These are phyloP conservation scores for Carduelis carduelis DNA, from an alignment of 2,797 vertebrate species.

Conservation along the genomic window DNA sequence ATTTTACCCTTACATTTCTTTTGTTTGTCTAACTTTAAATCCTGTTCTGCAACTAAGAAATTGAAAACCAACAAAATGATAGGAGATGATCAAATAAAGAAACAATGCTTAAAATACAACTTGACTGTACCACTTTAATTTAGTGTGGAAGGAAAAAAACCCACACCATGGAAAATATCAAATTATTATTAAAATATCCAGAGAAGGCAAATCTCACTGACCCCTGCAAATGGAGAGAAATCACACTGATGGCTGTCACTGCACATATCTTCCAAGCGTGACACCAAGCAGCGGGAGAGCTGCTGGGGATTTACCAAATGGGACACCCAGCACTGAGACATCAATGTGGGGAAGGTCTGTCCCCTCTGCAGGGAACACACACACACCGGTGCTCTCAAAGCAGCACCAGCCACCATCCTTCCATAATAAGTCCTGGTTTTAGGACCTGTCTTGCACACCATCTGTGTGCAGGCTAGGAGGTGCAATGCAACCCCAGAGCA, in stretches of 20 bases:
- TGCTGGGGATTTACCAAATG: background rate
- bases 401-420: accelerated
- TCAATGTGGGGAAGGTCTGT: accelerated
- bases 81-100: background rate
- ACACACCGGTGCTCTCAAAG: accelerated
- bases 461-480: accelerated
- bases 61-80: background rate
- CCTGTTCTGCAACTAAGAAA: background rate
- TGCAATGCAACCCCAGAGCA: background rate
- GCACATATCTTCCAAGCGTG: background rate
- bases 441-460: background rate
- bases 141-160: background rate
- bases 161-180: background rate
- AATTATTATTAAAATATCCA: background rate
- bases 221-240: background rate
- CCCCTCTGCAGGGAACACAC: accelerated
- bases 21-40: background rate
- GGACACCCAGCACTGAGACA: no score
- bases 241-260: background rate
- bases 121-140: background rate
- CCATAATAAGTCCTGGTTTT: accelerated
- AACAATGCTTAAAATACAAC: background rate
- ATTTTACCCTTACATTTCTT: background rate
- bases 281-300: accelerated
- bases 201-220: background rate